These are phyloP conservation scores for Trididemnum clinides DNA, from an alignment of 23 tunicate species.

Conservation along the genomic window DNA sequence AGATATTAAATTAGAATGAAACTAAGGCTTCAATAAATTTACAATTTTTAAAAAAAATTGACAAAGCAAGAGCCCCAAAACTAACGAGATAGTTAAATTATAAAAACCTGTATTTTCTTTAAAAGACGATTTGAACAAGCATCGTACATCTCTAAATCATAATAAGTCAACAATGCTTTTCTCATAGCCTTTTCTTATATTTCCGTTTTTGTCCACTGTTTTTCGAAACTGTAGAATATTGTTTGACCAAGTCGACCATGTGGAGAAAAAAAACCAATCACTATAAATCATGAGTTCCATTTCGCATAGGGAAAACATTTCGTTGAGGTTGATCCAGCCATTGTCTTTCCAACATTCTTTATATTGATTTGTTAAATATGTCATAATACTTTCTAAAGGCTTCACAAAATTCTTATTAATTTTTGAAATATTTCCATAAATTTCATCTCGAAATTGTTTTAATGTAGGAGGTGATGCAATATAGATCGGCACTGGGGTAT, in stretches of 20 bases:
- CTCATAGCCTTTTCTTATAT: too few relatives aligned
- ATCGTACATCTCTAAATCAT: too few relatives aligned
- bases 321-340: conserved; percentile 10
- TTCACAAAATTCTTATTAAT: not conserved
- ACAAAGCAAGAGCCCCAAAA: too few relatives aligned
- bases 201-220: too few relatives aligned
- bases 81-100: too few relatives aligned
- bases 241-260: conserved; percentile 43
- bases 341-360: conserved; percentile 22
- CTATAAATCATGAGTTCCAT: conserved; percentile 45
- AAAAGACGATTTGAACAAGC: too few relatives aligned
- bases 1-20: too few relatives aligned
- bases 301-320: conserved; percentile 41
- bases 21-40: too few relatives aligned
- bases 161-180: too few relatives aligned
- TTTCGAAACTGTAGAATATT: conserved; percentile 14
- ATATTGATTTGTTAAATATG: conserved; percentile 1
- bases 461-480: conserved; percentile 42
- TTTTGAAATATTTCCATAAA: not conserved
- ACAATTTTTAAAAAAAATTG: too few relatives aligned
- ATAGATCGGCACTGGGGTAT: not conserved
- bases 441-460: not conserved
- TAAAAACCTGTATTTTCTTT: too few relatives aligned
- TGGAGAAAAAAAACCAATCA: conserved; percentile 32
- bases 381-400: not conserved